Evolutionary conservation across 1,140 invertebrate genomes (phyloP).

Genomic region (Eurosta solidaginis): DNA sequence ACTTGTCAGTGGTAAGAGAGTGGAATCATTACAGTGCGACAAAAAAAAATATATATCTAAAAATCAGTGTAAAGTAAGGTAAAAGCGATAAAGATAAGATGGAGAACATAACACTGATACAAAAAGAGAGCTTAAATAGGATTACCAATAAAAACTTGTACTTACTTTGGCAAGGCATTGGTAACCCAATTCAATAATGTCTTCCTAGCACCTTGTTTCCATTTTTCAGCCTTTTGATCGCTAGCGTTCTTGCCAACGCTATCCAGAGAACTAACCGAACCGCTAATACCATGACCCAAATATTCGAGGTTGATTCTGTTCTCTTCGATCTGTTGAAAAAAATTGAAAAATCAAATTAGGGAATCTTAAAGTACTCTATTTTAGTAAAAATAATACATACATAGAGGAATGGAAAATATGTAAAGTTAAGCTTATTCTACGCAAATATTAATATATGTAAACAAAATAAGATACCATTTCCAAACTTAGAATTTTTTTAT

Average conservation of each 20-base stretch:
- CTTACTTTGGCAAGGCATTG: conserved; percentile 88
- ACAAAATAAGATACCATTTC: too few species aligned
- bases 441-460: too few species aligned
- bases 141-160: conserved; percentile 34
- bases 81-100: too few species aligned
- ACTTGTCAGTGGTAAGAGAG: too few species aligned
- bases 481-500: too few species aligned
- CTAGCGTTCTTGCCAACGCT: conserved; percentile 66
- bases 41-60: not conserved
- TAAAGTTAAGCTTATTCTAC: not conserved
- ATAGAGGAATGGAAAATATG: not conserved
- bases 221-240: conserved; percentile 73
- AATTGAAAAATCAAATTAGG: not conserved
- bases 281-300: conserved; percentile 77
- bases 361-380: not conserved
- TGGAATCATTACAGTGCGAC: too few species aligned
- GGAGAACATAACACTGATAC: too few species aligned
- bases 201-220: conserved; percentile 88
- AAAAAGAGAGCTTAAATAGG: too few species aligned
- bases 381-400: not conserved
- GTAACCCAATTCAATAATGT: conserved; percentile 94
- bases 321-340: conserved; percentile 83
- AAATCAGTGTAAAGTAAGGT: too few species aligned
- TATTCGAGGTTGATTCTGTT: conserved; percentile 89
- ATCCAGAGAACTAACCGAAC: conserved; percentile 80